phyloP scores from a whole-genome alignment of 2,113 vertebrate genomes.

The Hoplias malabaricus region DNA sequence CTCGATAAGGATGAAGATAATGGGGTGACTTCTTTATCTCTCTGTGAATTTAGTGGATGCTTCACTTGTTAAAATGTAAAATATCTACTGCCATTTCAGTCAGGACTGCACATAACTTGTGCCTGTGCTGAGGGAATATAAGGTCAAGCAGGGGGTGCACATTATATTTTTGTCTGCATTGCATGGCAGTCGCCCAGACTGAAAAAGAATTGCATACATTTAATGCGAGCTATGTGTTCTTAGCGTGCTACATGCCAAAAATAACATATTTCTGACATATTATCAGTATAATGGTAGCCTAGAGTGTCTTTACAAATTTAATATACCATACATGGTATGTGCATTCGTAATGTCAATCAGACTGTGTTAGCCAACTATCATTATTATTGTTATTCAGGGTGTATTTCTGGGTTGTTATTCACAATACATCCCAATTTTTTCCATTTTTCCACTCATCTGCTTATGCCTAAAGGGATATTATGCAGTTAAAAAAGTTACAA shows the following conservation, averaged over 20 bases:
- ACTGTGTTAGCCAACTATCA: not conserved
- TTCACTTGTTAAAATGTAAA: not conserved
- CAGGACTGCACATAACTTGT: not conserved
- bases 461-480: conserved; percentile 1
- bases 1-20: conserved; percentile 1
- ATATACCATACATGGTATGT: not conserved
- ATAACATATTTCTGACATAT: conserved; percentile 25
- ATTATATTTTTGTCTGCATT: conserved; percentile 32
- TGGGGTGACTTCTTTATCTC: not conserved
- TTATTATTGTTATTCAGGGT: conserved; percentile 9
- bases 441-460: conserved; percentile 3
- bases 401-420: conserved; percentile 10
- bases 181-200: conserved; percentile 13
- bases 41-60: not conserved
- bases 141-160: conserved; percentile 15
- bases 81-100: conserved; percentile 12
- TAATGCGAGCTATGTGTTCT: conserved; percentile 1
- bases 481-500: conserved; percentile 31
- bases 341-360: conserved; percentile 3
- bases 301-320: conserved; percentile 10
- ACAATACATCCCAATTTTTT: not conserved
- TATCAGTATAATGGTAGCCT: conserved; percentile 17
- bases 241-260: conserved; percentile 23
- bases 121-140: conserved; percentile 16
- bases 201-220: conserved; percentile 20